Percentiles rank a stretch among this genome's conserved stretches.
Conservation (phyloP, 2,888 invertebrate genomes). For the Luperina nickerlii region DNA sequence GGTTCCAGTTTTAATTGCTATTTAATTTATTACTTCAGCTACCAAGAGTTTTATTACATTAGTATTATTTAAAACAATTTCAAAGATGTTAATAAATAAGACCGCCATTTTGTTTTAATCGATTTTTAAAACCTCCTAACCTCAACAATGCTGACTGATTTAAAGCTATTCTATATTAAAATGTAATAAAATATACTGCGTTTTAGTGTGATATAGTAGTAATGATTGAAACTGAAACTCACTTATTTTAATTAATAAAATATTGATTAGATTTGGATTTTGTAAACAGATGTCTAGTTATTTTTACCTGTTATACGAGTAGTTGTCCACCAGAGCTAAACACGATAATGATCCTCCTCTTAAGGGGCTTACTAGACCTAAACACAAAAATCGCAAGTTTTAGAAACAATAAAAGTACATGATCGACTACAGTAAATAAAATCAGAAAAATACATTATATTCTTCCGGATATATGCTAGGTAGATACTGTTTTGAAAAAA, state of each 20-base stretch:
- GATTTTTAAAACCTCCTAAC: conserved; percentile 29
- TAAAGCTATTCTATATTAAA: conserved; percentile 33
- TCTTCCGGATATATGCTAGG: too few relatives aligned
- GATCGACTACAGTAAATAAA: too few relatives aligned
- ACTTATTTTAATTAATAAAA: conserved; percentile 18
- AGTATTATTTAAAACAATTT: conserved; percentile 40
- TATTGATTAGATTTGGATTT: neutral
- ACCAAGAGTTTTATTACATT: conserved; percentile 15
- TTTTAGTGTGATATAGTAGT: neutral
- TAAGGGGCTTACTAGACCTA: too few relatives aligned
- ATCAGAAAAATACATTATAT: too few relatives aligned
- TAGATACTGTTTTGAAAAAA: too few relatives aligned
- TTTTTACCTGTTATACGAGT: neutral
- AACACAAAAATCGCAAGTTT: too few relatives aligned
- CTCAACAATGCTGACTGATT: conserved; percentile 33
- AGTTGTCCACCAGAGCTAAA: neutral
- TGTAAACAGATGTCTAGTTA: neutral
- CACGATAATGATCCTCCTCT: neutral
- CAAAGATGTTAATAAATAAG: conserved; percentile 35
- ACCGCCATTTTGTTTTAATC: conserved; percentile 26
- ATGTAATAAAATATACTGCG: conserved; percentile 20
- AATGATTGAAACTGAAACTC: conserved; percentile 9
- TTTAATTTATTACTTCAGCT: conserved; percentile 42
- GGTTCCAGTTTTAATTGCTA: conserved; percentile 52
- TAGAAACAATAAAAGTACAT: too few relatives aligned